Evolutionary conservation across 2,797 vertebrate genomes (phyloP), one percentile per base, ranked within the genome.

Genomic region (Psittacula echo): DNA sequence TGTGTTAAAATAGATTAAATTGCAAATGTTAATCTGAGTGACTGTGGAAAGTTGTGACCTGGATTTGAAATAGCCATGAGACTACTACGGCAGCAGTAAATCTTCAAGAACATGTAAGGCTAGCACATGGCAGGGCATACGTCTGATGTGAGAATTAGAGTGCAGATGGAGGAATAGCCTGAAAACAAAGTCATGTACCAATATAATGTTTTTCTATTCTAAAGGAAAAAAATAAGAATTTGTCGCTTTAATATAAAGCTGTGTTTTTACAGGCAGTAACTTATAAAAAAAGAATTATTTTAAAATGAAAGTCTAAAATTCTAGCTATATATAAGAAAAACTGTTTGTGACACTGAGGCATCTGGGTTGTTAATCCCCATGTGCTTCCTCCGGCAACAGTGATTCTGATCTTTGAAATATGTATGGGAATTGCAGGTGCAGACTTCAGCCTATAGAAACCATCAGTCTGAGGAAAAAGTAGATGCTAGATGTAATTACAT

Each of bases 1-100:
- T 91, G 32, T 90, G 92, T 96, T 97, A 81, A 92, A 95, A 88
- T 64, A 51, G 42, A 96, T 96, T 94, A 95, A 95, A 95, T 96
- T 96, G 82, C 84, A 96, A 93, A 95, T 83, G 81, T 85, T 97
- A 89, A 88, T 90, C 48, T 93, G 64, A 95, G 66, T 61, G 85
- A 75, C 56, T 74, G 79, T 95, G n/a, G 74, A 88, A 94, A 86
- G 93, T 96, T 96, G 92, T 94, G 94, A 92, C 94, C 92, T 95
- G 93, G 85, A 93, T 96, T 97, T 96, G 82, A 90, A 93, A 92
- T 95, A 82, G 64, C 91, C 42, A 32, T 94, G 86, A 87, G 94
- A 97, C 94, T 86, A 37, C 60, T 94, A 76, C 39, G 85, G 74
- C 82, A 74, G 90, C 60, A 82, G 72, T 94, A 97, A 96, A 93